These are phyloP conservation scores for Trichopria drosophilae DNA, from an alignment of 2,888 invertebrate genomes.

Conservation along the genomic window DNA sequence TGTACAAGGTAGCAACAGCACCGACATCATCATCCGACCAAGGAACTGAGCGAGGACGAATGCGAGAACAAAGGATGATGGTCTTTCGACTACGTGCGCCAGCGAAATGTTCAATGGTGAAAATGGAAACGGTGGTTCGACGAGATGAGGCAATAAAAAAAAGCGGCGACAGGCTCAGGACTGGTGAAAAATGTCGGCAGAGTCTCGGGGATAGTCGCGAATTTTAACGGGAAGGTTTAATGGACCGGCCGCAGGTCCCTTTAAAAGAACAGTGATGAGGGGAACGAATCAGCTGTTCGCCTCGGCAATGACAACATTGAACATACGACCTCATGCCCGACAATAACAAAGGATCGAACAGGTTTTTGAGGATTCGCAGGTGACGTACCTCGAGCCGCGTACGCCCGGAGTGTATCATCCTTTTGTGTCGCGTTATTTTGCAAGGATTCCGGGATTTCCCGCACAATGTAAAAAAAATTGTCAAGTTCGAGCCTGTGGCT, in stretches of 20 bases:
- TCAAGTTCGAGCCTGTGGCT: constrained; percentile 36
- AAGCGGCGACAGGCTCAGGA: too few relatives aligned
- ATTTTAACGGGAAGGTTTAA: too few relatives aligned
- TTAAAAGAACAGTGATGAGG: constrained; percentile 32
- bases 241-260: too few relatives aligned
- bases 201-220: too few relatives aligned
- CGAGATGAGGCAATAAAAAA: too few relatives aligned
- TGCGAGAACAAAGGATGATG: constrained; percentile 39
- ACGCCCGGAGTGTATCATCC: constrained; percentile 59
- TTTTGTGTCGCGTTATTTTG: constrained; percentile 59
- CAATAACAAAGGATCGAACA: constrained; percentile 16
- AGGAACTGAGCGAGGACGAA: constrained; percentile 31
- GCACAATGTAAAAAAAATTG: constrained; percentile 46
- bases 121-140: constrained; percentile 37
- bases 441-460: constrained; percentile 51
- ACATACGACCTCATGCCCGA: constrained; percentile 37
- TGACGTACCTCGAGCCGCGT: constrained; percentile 58
- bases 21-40: too few relatives aligned
- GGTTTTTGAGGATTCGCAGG: constrained; percentile 4
- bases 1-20: background rate
- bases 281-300: constrained; percentile 55
- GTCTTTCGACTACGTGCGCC: constrained; percentile 45
- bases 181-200: too few relatives aligned
- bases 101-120: constrained; percentile 41
- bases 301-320: constrained; percentile 55